Conservation (phyloP, 92 coral and sea anemone species). For the Epizoanthus scotinus region DNA sequence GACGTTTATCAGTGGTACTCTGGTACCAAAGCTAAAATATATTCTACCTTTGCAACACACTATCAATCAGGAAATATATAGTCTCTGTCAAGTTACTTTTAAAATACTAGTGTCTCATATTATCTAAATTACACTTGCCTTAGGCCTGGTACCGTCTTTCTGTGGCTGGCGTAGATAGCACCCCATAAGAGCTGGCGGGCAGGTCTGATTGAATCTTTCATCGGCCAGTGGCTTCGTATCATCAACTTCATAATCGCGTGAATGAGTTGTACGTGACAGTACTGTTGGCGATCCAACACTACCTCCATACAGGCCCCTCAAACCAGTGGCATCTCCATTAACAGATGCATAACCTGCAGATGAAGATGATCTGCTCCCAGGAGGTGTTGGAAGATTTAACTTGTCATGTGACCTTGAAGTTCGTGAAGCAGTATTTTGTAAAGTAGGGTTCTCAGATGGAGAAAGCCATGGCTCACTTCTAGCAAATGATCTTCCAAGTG, state of each 20-base stretch:
- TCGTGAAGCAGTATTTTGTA: neutral
- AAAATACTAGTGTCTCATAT: neutral
- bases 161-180: slow-evolving; percentile 47
- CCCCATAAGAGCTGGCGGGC: slow-evolving; percentile 56
- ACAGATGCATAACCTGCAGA: slow-evolving; percentile 31
- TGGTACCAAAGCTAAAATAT: no score
- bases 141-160: neutral
- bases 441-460: neutral
- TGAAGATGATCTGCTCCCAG: slow-evolving; percentile 46
- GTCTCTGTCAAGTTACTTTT: no score
- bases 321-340: slow-evolving; percentile 16
- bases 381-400: slow-evolving; percentile 54
- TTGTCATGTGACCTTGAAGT: slow-evolving; percentile 16
- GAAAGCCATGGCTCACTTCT: slow-evolving; percentile 38
- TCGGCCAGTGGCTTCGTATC: slow-evolving; percentile 21
- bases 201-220: slow-evolving; percentile 44
- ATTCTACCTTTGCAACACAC: no score
- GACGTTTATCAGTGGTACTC: no score
- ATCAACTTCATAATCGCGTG: slow-evolving; percentile 25
- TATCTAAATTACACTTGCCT: neutral
- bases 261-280: no score
- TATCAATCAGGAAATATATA: no score
- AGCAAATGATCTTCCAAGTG: slow-evolving; percentile 16
- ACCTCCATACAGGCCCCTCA: neutral
- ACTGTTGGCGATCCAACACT: neutral